Base-by-base conservation (phyloP, 2,888 invertebrate genomes). In the Pantelozetes paolii region DNA sequence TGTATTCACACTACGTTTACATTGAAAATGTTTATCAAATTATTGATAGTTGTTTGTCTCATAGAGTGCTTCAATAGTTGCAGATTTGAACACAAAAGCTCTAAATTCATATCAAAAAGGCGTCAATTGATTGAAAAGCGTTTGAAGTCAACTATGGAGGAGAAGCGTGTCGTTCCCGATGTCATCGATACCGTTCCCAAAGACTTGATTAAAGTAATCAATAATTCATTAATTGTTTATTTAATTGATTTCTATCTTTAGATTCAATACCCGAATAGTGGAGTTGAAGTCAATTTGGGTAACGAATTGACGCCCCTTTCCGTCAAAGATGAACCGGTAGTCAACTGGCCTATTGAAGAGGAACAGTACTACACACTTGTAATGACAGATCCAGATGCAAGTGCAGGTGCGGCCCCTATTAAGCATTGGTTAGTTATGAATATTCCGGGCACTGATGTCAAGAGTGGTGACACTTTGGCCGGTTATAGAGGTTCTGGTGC, bases 121-220 rank as follows among this genome's bases (percentile, higher is more conserved):
- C n/a, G n/a, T n/a, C n/a, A n/a, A n/a, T n/a, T 40, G 40, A 40
- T 13, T 9, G 40, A 40, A 6, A 40, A 45, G 2, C 13, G 45
- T 18, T 6, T 45, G 13, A 2, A 45, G 45, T 45, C 45, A 8
- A 18, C 45, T 1, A 85, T 88, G 81, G 84, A 86, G 78, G 81
- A 83, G 36, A 84, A 90, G 78, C 85, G 84, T 69, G 86, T 92
- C 75, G 87, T 91, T 20, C 89, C 91, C 0, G 92, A 92, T 80
- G 90, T 92, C 1, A 84, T 92, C 76, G 82, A 87, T 13, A 85
- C 82, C 28, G 87, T 87, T 0, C 91, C 91, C 0, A 78, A 82
- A 2, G 83, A 84, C 23, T 79, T 13, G 6, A 57, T 57, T 28
- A 13, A 57, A 57, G 57, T 57, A 28, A 15, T 28, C 8, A 57